Base-by-base conservation (phyloP, 2,113 vertebrate species). In the Nibea albiflora region DNA sequence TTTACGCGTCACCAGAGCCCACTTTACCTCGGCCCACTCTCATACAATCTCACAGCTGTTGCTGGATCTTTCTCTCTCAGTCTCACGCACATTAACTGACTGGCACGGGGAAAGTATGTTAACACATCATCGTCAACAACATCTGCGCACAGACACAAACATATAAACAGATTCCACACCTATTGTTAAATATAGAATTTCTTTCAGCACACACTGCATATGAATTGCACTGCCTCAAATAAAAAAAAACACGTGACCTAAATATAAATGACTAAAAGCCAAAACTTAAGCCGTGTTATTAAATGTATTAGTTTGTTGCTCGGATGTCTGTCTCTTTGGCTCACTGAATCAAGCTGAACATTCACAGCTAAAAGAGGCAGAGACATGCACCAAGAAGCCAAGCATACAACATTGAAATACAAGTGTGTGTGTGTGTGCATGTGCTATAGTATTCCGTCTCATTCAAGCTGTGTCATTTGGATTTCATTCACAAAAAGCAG, bases 1-100 rank as follows among this genome's bases (percentile, higher is more conserved):
- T 94, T 95, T 90, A 92, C 73, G 88, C 86, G 35, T 86, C 91
- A 87, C 76, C 84, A 85, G 79, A 84, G 49, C 70, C 72, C 82
- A 71, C 75, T 82, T 87, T 83, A 84, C 63, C 63, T 84, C 74
- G 57, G 61, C 72, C 85, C 70, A n/a, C 35, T 74, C 71, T 66
- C 78, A 77, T 56, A 53, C 76, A 82, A 42, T 76, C 73, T 86
- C 77, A 82, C 83, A 87, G 84, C 83, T 93, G 85, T 89, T 85
- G 35, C 35, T 73, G 62, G 64, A 24, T 87, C 47, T 22, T 15
- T 24, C 72, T 5, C 46, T 22, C 28, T 26, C 19, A 26, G 3
- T 4, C 19, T 56, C 16, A 61, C 52, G 42, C 60, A 81, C 62
- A 84, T 9, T 50, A 16, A 60, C 20, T 1, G 35, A 39, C 8